Evolutionary conservation across 2,113 vertebrate genomes (phyloP).

Genomic region (Bos javanicus): DNA sequence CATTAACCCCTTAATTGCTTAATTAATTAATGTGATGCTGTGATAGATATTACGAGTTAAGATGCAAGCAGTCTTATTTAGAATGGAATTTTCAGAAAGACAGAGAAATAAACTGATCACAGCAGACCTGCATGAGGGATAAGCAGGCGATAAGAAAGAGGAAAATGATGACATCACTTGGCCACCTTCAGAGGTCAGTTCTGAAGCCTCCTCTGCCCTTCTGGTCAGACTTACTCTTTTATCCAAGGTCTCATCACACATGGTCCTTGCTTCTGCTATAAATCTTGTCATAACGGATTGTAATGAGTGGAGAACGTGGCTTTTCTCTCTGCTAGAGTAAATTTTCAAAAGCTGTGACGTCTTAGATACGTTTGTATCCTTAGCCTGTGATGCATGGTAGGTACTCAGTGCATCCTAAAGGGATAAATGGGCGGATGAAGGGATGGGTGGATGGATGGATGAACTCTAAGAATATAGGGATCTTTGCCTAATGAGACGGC

Average conservation of each 20-base stretch:
- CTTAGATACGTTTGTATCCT: background rate
- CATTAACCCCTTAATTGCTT: background rate
- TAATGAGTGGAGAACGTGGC: background rate
- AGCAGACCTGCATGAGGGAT: background rate
- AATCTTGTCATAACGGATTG: background rate
- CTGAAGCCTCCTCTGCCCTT: background rate
- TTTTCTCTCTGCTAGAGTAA: background rate
- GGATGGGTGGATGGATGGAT: background rate
- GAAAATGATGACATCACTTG: background rate
- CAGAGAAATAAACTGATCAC: background rate
- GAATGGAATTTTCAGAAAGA: background rate
- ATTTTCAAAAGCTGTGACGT: background rate
- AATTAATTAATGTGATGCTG: no score
- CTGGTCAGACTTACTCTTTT: background rate
- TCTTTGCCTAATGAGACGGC: background rate
- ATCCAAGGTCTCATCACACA: rapidly evolving
- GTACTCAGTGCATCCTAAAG: background rate
- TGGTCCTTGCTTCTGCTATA: background rate
- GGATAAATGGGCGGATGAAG: background rate
- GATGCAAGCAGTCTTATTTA: background rate
- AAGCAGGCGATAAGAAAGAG: no score
- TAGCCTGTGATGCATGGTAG: background rate
- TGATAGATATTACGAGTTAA: background rate
- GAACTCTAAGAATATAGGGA: no score
- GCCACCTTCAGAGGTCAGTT: no score